A percentile compares a stretch with the other conserved stretches of the same genome.
phyloP scores from a whole-genome alignment of 1,140 invertebrate genomes.

The Hyles vespertilio region DNA sequence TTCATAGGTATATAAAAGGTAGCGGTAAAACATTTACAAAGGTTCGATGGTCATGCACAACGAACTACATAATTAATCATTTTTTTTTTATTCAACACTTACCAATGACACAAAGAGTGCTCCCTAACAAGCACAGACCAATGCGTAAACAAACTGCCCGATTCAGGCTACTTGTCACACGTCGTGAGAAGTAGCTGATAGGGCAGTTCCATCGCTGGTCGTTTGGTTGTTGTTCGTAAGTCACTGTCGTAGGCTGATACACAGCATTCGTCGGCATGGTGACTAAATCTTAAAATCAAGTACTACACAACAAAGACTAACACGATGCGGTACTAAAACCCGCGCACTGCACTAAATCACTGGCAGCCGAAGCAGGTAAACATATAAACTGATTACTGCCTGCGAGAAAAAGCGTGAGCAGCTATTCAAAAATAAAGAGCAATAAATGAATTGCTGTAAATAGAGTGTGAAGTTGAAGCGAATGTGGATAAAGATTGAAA shows the following conservation, averaged over 20 bases:
- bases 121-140: slow-evolving; percentile 56
- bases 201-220: slow-evolving; percentile 74
- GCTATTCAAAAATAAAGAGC: slow-evolving; percentile 6
- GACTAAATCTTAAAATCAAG: slow-evolving; percentile 17
- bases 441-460: background rate
- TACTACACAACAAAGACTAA: slow-evolving; percentile 28
- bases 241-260: slow-evolving; percentile 83
- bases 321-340: slow-evolving; percentile 6
- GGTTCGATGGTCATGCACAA: background rate
- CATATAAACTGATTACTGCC: slow-evolving; percentile 7
- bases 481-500: background rate
- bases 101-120: slow-evolving; percentile 63
- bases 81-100: slow-evolving; percentile 23
- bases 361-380: slow-evolving; percentile 16
- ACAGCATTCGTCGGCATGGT: slow-evolving; percentile 81
- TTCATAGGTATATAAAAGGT: no score
- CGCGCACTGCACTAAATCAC: slow-evolving; percentile 21
- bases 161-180: slow-evolving; percentile 72
- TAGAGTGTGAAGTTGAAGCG: background rate
- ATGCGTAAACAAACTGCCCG: slow-evolving; percentile 63
- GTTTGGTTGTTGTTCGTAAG: slow-evolving; percentile 78
- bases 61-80: background rate
- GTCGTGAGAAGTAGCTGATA: slow-evolving; percentile 77
- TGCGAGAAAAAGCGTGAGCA: slow-evolving; percentile 9
- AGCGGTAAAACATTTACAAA: no score